Evolutionary conservation across 2,888 invertebrate species (phyloP).

Genomic region (Pammene fasciana): DNA sequence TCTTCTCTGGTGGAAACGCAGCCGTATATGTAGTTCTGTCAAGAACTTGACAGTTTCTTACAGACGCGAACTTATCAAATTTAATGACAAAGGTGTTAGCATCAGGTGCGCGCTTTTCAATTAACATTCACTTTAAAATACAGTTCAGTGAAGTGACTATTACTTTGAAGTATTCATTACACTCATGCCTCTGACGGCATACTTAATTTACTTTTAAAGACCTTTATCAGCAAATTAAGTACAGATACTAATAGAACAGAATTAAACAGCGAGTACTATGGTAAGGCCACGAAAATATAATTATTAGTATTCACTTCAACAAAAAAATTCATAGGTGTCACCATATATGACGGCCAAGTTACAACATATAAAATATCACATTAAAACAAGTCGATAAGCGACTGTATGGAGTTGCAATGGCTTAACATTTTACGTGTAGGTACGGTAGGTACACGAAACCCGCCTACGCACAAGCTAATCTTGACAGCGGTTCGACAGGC

Average conservation of each 20-base stretch:
- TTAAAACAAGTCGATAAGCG: neutral
- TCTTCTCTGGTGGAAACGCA: too few relatives aligned
- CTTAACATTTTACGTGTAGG: neutral
- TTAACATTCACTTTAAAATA: constrained; percentile 24
- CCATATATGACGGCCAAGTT: too few relatives aligned
- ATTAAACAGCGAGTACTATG: too few relatives aligned
- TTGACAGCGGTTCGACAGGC: constrained; percentile 13
- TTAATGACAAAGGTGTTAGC: constrained; percentile 38
- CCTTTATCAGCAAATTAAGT: neutral
- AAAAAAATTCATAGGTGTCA: too few relatives aligned
- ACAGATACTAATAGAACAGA: neutral
- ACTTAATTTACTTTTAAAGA: constrained; percentile 28
- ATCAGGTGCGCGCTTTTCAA: constrained; percentile 39
- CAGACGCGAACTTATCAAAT: constrained; percentile 14
- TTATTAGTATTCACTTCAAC: too few relatives aligned
- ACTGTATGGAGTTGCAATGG: neutral
- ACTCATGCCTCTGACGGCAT: constrained; percentile 21
- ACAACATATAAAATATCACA: too few relatives aligned
- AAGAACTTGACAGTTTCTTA: constrained; percentile 14
- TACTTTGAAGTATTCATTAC: constrained; percentile 29
- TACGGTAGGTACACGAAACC: neutral
- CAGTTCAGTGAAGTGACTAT: constrained; percentile 8
- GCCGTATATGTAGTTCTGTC: too few relatives aligned
- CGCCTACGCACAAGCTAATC: constrained; percentile 14
- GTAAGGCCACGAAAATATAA: too few relatives aligned